Base-by-base conservation (phyloP, 2,113 vertebrate genomes). In the Gallinago jamesoni region DNA sequence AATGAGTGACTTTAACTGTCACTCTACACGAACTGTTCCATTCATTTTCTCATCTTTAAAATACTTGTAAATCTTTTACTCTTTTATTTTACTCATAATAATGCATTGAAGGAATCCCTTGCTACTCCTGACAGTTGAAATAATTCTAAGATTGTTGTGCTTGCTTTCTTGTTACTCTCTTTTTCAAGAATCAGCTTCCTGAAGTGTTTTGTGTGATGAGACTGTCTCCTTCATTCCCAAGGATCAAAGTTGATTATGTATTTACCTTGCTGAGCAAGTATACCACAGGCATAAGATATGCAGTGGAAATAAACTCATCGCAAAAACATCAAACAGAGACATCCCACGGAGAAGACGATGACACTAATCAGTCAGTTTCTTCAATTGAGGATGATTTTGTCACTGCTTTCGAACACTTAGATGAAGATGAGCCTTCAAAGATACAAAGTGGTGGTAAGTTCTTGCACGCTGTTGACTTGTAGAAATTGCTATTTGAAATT, bases 321-420 rank as follows among this genome's bases (percentile, higher is more conserved):
- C 98, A 97, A 79, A 98, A 98, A 79, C 95, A 84, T 48, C 69
- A 94, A 19, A 96, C 96, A 12, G 98, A 98, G 84, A 35, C 96
- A 84, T 91, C 97, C 84, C 98, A 97, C 31, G 97, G 98, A 23
- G 99, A 99, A 82, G 99, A 99, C 7, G 99, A 99, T 55, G 99
- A 99, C 97, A 99, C 99, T 63, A 99, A 99, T 97, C 99, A 99
- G 88, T 99, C 99, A 0, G 99, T 99, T 66, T 99, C 99, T 50
- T 99, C 99, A 50, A 99, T 99, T 43, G 99, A 99, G 84, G 99
- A 99, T 90, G 99, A 99, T 98, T 99, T 99, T 97, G 99, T 99
- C 90, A 99, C 99, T 41, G 99, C 99, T 50, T 98, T 99, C 8
- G 99, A 99, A 95, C 99, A 99, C 93, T 98, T 99, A 62, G 99